Evolutionary conservation across 2,113 vertebrate species (phyloP).

Genomic region (Oophaga pumilio): DNA sequence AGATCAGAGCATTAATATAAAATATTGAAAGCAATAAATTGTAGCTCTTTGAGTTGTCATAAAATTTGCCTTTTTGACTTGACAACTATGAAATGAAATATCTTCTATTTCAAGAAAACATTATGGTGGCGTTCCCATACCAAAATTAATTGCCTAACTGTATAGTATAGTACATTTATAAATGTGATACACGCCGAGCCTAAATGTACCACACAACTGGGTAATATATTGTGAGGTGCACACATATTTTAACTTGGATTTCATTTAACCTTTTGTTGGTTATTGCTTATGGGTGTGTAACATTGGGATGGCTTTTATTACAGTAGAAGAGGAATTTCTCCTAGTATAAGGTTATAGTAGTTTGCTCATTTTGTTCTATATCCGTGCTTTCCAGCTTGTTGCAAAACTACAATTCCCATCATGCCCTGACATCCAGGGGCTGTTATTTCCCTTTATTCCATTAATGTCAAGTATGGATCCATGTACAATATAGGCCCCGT

Average conservation of each 20-base stretch:
- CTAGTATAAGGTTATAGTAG: not conserved
- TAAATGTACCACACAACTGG: slow-evolving; percentile 25
- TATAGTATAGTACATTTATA: slow-evolving; percentile 44
- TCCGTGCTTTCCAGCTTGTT: not conserved
- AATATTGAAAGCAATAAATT: slow-evolving; percentile 52
- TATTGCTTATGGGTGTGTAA: not conserved
- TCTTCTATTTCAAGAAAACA: slow-evolving; percentile 39
- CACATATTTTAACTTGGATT: slow-evolving; percentile 1
- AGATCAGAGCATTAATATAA: slow-evolving; percentile 47
- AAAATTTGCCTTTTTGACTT: slow-evolving; percentile 49
- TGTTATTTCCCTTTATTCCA: too few relatives aligned
- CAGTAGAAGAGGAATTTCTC: not conserved
- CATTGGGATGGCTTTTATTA: not conserved
- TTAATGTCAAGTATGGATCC: not conserved
- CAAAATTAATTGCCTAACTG: slow-evolving; percentile 41
- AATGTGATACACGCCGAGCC: slow-evolving; percentile 6
- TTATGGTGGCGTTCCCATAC: slow-evolving; percentile 20
- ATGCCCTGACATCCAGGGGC: too few relatives aligned
- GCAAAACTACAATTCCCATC: too few relatives aligned
- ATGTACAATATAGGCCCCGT: not conserved
- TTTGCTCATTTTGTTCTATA: not conserved
- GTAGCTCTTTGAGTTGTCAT: slow-evolving; percentile 40
- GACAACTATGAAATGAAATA: slow-evolving; percentile 53
- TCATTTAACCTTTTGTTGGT: not conserved
- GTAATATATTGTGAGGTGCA: slow-evolving; percentile 11